Evolutionary conservation across 2,113 vertebrate species (phyloP), one percentile per base, ranked within the genome.

Genomic region (Sisor rabdophorus): DNA sequence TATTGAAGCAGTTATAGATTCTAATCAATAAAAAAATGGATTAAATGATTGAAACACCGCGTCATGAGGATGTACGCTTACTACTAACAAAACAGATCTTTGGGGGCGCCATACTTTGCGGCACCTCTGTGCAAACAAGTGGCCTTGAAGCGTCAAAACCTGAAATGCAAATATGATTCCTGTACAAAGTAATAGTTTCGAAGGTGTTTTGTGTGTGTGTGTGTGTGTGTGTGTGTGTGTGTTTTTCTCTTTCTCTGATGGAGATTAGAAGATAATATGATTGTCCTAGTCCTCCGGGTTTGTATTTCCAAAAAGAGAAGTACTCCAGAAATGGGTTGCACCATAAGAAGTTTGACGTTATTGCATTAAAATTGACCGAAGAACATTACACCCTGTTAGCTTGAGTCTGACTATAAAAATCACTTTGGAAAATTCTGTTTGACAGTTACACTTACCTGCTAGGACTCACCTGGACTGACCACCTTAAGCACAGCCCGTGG

Each of bases 221-320:
- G 32, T 36, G 32, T 36, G 32, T 36, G 32, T 36, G 32, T 36
- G 32, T 36, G 32, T 36, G 19, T 58, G 55, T 17, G 73, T 28
- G 79, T 82, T 83, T 84, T 87, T 76, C 83, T 78, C 10, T 10
- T n/a, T 52, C n/a, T 2, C 65, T 86, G 87, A 89, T 87, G 83
- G 76, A 84, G 59, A 90, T 89, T 84, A 84, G 6, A 56, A 80
- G 17, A n/a, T 60, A 36, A 50, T 48, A 76, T 22, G 80, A 85
- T 86, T 80, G 79, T 87, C 63, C 58, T 73, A 73, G 68, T 47
- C 81, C 47, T 86, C 83, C 84, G 85, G 75, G 84, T 86, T 79
- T 78, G 64, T 61, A 80, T 84, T 86, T 89, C 81, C 85, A 86
- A 87, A 90, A 93, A 91, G 90, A 92, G 90, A 92, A 92, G 91